Base-by-base conservation (phyloP, 2,797 vertebrate species). In the Eulemur albifrons region DNA sequence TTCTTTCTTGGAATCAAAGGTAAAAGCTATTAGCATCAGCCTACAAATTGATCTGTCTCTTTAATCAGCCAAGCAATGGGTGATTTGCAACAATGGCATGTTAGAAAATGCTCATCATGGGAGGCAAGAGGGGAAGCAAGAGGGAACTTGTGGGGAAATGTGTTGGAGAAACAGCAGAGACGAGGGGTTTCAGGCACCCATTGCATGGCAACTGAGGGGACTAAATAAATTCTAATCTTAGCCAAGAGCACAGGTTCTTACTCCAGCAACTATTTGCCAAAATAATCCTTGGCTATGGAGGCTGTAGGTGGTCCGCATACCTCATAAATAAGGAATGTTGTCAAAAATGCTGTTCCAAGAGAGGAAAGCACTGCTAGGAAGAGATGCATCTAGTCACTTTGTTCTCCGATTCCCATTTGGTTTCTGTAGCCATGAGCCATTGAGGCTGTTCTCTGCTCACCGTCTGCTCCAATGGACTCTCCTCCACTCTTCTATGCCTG, bases 31-130 rank as follows among this genome's bases (percentile, higher is more conserved):
- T 91, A 61, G 57, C 82, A 35, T 84, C 61, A 75, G 57, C 38
- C 70, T 72, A 83, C 59, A 84, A 59, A 93, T 81, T 72, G 52
- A 91, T 43, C 81, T 38, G 30, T 95, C 63, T 88, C 40, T 84
- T 76, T 91, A 94, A 73, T 61, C 40, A 87, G 52, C 54, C 48
- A 85, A 63, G 35, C 23, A 32, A 8, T 93, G 63, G 75, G 4
- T 96, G 94, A 82, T 86, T 92, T 54, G 23, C 67, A 83, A 67
- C 27, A 72, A 27, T n/a, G 40, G 14, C 20, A 1, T 93, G 21
- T 52, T 77, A 20, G 13, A 35, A 84, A 52, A 67, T 48, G 40
- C 6, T 79, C 38, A 1, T 65, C 35, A 18, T 52, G 30, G 18
- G 48, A 40, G 7, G 13, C 5, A 18, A 76, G 61, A 54, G n/a